Conservation (phyloP, 2,888 invertebrate genomes). For the Clivina fossor region DNA sequence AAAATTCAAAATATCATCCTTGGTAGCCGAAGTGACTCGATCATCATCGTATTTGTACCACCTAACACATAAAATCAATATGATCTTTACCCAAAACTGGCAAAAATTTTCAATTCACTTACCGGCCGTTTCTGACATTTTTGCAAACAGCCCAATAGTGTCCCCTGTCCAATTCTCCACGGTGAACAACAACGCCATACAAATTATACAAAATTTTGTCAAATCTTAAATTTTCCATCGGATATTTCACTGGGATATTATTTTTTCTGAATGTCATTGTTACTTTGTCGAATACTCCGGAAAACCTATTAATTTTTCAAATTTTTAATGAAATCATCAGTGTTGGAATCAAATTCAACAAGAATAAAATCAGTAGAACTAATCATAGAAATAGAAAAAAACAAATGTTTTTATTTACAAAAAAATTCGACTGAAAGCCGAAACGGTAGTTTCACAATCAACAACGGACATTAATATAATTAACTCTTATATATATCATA, state of each 20-base stretch:
- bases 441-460: no score
- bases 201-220: conserved; percentile 54
- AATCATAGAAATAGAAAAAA: conserved; percentile 46
- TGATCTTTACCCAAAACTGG: background rate
- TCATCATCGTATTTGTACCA: conserved; percentile 72
- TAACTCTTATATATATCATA: no score
- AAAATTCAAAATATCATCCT: conserved; percentile 45
- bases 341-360: no score
- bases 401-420: no score
- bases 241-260: conserved; percentile 11
- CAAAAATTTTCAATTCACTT: conserved; percentile 39
- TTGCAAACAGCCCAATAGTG: conserved; percentile 68
- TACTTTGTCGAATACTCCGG: background rate
- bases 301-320: conserved; percentile 53
- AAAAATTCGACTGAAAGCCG: no score
- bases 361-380: no score
- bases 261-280: conserved; percentile 8
- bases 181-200: conserved; percentile 66
- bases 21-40: conserved; percentile 58
- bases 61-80: conserved; percentile 42
- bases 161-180: conserved; percentile 65
- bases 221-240: conserved; percentile 1
- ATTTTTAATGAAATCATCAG: no score
- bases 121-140: conserved; percentile 54
- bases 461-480: no score